Evolutionary conservation across 2,797 vertebrate genomes (phyloP).

Genomic region (Scyliorhinus canicula): DNA sequence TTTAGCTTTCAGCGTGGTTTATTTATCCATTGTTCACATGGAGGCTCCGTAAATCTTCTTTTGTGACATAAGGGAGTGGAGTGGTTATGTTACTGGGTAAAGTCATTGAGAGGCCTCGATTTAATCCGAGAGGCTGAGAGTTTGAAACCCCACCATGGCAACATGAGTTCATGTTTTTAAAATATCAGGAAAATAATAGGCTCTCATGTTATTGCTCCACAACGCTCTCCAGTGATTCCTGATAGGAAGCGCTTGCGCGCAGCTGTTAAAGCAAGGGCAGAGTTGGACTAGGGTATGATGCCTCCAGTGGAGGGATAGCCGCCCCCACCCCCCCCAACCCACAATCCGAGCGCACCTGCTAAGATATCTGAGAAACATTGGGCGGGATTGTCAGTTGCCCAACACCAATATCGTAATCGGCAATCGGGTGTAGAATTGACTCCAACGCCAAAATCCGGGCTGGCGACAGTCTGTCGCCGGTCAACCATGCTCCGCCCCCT

Average conservation of each 20-base stretch:
- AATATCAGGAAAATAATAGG: neutral
- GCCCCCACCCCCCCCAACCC: neutral
- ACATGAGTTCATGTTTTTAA: neutral
- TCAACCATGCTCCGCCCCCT: too few relatives aligned
- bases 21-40: conserved; percentile 13
- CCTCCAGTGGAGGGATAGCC: neutral
- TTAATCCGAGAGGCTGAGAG: neutral
- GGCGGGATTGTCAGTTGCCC: too few relatives aligned
- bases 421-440: too few relatives aligned
- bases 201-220: neutral
- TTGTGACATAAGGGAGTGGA: neutral
- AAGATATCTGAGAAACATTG: neutral
- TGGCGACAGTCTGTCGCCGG: too few relatives aligned
- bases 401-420: too few relatives aligned
- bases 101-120: neutral
- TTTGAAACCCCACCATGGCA: neutral
- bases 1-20: neutral
- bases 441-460: too few relatives aligned
- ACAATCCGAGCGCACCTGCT: neutral
- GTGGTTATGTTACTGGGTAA: neutral
- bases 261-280: neutral
- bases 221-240: neutral
- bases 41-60: neutral
- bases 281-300: neutral
- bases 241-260: neutral